phyloP scores from a whole-genome alignment of 1,140 invertebrate species.

The Euwallacea fornicatus region DNA sequence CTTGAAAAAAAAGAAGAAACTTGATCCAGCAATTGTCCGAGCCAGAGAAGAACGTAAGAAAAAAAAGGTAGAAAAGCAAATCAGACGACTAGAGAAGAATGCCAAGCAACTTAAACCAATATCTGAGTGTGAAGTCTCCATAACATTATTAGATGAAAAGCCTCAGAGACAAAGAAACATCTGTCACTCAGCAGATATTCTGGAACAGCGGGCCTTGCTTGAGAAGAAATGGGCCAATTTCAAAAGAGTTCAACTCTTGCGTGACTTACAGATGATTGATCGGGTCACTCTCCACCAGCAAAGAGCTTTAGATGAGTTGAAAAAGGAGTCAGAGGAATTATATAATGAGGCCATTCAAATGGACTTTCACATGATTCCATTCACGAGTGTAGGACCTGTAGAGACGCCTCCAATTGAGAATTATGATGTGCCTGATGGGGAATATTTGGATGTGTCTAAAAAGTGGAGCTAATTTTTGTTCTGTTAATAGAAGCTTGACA shows the following conservation, averaged over 20 bases:
- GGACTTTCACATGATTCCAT: slow-evolving; percentile 70
- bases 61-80: slow-evolving; percentile 81
- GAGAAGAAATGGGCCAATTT: slow-evolving; percentile 74
- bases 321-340: slow-evolving; percentile 75
- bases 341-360: slow-evolving; percentile 80
- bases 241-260: slow-evolving; percentile 63
- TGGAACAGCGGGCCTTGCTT: slow-evolving; percentile 61
- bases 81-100: slow-evolving; percentile 75
- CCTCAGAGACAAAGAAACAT: slow-evolving; percentile 55
- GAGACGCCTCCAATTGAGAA: slow-evolving; percentile 76
- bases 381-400: slow-evolving; percentile 67
- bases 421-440: slow-evolving; percentile 80
- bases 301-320: slow-evolving; percentile 74
- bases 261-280: slow-evolving; percentile 69
- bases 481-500: no score
- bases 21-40: slow-evolving; percentile 78
- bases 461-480: slow-evolving; percentile 64
- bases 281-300: slow-evolving; percentile 69
- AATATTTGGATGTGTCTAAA: slow-evolving; percentile 78
- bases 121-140: slow-evolving; percentile 74
- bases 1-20: slow-evolving; percentile 82
- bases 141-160: slow-evolving; percentile 63
- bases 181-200: slow-evolving; percentile 55
- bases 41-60: slow-evolving; percentile 76
- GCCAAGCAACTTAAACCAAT: slow-evolving; percentile 79